Base-by-base conservation (phyloP, 2,797 vertebrate species). In the Prunella strophiata region DNA sequence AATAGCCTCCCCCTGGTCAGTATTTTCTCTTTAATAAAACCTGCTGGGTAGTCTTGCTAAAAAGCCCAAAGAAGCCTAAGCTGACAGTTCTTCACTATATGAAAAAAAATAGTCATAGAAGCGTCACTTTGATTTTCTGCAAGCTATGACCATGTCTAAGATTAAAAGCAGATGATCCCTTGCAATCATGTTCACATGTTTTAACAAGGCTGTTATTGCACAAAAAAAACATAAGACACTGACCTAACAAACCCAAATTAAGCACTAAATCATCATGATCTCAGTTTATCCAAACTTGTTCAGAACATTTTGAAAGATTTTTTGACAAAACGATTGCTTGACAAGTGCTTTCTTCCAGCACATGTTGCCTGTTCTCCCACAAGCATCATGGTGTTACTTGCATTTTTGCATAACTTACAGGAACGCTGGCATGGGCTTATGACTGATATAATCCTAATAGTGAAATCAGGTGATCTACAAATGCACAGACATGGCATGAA, bases 241-340 rank as follows among this genome's bases (percentile, higher is more conserved):
- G 55, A 66, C 43, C 15, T 59, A 50, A 50, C 30, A 5, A 91
- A 38, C 25, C 22, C n/a, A 62, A 50, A 85, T 78, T 57, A 81
- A 89, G 40, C 4, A 4, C 25, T 68, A 43, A 47, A 16, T 72
- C 43, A 50, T 15, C 40, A 36, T 47, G 47, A 72, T 51, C 67
- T 82, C 67, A 58, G 12, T 76, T 45, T 58, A 68, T 50, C n/a
- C 38, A 54, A 72, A 23, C 57, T 58, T 62, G 30, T 51, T 76
- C 43, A 70, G 89, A 85, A 73, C 27, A 62, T 47, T 76, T 82
- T 62, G 47, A 68, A 84, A 67, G 47, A 79, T 58, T 70, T 93
- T 87, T 89, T 75, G 63, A 87, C 22, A 66, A 70, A 94, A 86
- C 0, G 0, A 26, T 68, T 79, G 4, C 36, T 91, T 73, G 67